Base-by-base conservation (phyloP, 2,797 vertebrate genomes). In the Prunella strophiata region DNA sequence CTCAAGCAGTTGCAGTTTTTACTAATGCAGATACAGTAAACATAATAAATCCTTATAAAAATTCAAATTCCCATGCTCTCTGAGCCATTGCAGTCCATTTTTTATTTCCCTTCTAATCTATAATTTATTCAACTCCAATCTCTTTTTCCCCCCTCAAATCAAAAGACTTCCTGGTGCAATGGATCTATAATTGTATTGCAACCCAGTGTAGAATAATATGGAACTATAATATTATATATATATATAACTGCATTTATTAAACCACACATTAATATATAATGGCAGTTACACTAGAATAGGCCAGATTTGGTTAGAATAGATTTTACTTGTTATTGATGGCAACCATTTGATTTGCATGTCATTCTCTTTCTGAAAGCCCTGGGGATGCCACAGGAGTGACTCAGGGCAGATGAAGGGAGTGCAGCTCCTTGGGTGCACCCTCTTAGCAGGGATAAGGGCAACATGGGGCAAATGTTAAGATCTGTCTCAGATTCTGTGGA, bases 21-120 rank as follows among this genome's bases (percentile, higher is more conserved):
- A 85, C 82, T 91, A 96, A 93, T 4, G 29, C 29, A 84, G 51
- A 92, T 68, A 72, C 47, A 52, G 84, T 95, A 96, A 96, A 95
- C 84, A 95, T 86, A 95, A 96, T 96, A 94, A 96, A 95, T 96
- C 59, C 80, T 94, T 91, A 96, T 76, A 89, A 96, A 95, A 94
- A 93, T 82, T 91, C 82, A 92, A 89, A 95, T 94, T 88, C 61
- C 45, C 27, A 32, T 76, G 38, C 13, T 91, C 23, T 91, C 74
- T 26, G 40, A 91, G 74, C 55, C 63, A 68, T 57, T 94, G 71
- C 62, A 91, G 78, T 88, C 85, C 81, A 94, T 93, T 92, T 89
- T 30, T 91, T 89, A 88, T 54, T 90, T 79, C 29, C 21, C 6
- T 79, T 92, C 78, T 86, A 91, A 85, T 93, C 70, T 76, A 40